Percentiles rank a stretch among this genome's conserved stretches.
These are phyloP conservation scores for Montifringilla adamsi DNA, from an alignment of 2,113 vertebrate genomes.

Conservation along the genomic window DNA sequence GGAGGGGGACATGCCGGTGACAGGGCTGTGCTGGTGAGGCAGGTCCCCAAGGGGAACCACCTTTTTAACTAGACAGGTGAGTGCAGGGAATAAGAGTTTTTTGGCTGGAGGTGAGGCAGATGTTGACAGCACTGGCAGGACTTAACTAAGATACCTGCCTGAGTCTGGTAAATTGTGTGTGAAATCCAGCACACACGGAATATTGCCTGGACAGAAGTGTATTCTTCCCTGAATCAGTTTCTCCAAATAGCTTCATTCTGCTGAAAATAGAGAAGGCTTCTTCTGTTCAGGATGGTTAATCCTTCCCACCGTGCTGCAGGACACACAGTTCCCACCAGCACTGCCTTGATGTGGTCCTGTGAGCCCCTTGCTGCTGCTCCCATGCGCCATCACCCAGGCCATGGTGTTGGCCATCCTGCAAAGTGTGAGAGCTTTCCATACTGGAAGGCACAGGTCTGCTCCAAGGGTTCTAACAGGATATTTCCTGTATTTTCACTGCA, in stretches of 20 bases:
- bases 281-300: neutral
- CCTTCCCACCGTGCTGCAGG: neutral
- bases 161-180: neutral
- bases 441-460: neutral
- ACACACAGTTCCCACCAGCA: accelerated
- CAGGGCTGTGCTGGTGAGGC: neutral
- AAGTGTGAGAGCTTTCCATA: neutral
- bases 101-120: neutral
- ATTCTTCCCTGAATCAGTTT: neutral
- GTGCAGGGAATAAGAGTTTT: neutral
- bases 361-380: neutral
- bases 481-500: neutral
- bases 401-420: neutral
- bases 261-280: neutral
- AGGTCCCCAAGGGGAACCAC: accelerated
- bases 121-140: neutral
- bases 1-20: neutral
- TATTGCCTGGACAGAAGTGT: neutral
- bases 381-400: neutral
- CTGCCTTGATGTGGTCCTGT: neutral
- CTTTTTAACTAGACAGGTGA: neutral
- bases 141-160: neutral
- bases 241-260: neutral
- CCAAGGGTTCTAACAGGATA: neutral
- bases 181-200: accelerated